Conservation (phyloP, 2,888 invertebrate species). For the Leptopilina myrica region DNA sequence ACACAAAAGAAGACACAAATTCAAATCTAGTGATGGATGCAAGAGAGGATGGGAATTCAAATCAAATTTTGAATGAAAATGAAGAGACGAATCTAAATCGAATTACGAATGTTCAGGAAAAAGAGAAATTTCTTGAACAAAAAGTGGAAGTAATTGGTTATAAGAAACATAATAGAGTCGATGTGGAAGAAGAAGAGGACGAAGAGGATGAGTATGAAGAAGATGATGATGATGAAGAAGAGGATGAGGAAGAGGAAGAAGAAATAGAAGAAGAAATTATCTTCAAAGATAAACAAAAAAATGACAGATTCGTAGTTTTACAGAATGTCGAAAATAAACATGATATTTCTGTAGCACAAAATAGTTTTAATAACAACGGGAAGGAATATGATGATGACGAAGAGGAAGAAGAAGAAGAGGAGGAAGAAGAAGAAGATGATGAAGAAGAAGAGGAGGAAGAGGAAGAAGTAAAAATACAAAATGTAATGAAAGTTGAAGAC, state of each 20-base stretch:
- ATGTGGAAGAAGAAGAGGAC: slow-evolving; percentile 24
- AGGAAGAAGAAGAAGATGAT: slow-evolving; percentile 67
- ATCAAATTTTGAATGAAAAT: slow-evolving; percentile 35
- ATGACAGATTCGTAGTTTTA: neutral
- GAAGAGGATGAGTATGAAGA: slow-evolving; percentile 49
- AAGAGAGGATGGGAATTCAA: slow-evolving; percentile 42
- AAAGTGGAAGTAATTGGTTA: slow-evolving; percentile 45
- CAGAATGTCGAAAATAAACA: slow-evolving; percentile 36
- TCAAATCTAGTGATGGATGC: slow-evolving; percentile 12
- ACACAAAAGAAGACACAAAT: slow-evolving; percentile 24
- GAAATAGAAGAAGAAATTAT: slow-evolving; percentile 50
- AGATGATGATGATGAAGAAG: slow-evolving; percentile 74
- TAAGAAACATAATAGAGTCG: neutral
- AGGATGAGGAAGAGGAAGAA: slow-evolving; percentile 49
- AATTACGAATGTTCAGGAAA: neutral
- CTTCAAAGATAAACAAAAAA: slow-evolving; percentile 36
- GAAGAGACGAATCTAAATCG: slow-evolving; percentile 44
- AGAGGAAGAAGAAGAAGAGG: slow-evolving; percentile 60
- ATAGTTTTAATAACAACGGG: slow-evolving; percentile 48
- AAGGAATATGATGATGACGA: slow-evolving; percentile 53
- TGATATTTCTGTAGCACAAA: slow-evolving; percentile 27
- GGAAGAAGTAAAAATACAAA: slow-evolving; percentile 53
- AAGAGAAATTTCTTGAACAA: slow-evolving; percentile 44
- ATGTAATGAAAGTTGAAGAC: slow-evolving; percentile 58
- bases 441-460: slow-evolving; percentile 56